Conservation (phyloP, 2,797 vertebrate species). For the Sphenopsis melanotis region DNA sequence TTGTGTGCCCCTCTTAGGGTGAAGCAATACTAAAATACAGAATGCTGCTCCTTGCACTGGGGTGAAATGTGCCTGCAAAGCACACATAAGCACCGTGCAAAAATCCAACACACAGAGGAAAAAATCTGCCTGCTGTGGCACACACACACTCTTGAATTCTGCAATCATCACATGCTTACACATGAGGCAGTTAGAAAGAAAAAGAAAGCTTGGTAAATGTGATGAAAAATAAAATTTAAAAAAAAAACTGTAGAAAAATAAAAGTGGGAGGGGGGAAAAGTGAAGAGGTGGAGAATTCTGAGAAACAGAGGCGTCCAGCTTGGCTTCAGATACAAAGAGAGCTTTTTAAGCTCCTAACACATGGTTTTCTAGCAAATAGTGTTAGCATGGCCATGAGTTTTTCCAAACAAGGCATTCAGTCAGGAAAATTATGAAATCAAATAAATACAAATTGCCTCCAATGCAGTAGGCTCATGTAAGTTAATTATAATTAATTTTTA, state of each 20-base stretch:
- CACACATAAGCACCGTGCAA: accelerated
- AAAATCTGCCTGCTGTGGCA: not conserved
- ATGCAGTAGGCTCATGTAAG: not conserved
- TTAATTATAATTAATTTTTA: not conserved
- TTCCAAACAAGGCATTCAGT: not conserved
- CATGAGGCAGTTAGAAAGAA: not conserved
- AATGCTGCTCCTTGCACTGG: not conserved
- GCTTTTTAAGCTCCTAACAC: not conserved
- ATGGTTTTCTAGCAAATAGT: not conserved
- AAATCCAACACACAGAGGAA: not conserved
- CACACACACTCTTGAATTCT: not conserved
- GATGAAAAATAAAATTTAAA: not conserved
- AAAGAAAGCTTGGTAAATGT: not conserved
- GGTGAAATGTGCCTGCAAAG: not conserved
- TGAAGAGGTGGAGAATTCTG: not conserved
- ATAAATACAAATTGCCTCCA: not conserved
- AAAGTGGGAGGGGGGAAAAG: accelerated
- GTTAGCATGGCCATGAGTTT: not conserved
- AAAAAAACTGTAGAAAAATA: not conserved
- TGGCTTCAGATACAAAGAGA: slow-evolving; percentile 19
- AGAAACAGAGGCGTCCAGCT: not conserved
- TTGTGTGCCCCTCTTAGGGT: not conserved
- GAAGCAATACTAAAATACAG: not conserved
- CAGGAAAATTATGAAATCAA: not conserved
- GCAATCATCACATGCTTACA: not conserved